Evolutionary conservation across 2,888 invertebrate genomes (phyloP).

Genomic region (Dione juno): DNA sequence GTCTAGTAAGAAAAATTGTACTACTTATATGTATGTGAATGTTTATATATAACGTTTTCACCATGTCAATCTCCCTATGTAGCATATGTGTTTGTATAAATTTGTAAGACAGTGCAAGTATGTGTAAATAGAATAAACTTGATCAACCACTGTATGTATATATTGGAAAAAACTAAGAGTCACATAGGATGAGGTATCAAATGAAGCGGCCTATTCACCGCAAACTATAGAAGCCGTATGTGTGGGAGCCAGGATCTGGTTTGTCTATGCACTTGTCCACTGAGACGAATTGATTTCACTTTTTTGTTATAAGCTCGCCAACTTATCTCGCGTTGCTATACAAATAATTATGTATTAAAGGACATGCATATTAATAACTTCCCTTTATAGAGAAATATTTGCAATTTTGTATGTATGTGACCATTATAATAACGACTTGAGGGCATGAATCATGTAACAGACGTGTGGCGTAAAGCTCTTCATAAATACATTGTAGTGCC

Average conservation of each 20-base stretch:
- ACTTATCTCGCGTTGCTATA: slow-evolving; percentile 13
- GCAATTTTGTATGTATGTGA: slow-evolving; percentile 13
- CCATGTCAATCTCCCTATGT: too few species aligned
- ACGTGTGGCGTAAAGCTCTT: slow-evolving; percentile 21
- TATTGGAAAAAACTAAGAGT: slow-evolving; percentile 44
- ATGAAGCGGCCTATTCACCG: slow-evolving; percentile 77
- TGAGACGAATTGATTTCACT: slow-evolving; percentile 54
- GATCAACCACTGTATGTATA: slow-evolving; percentile 21
- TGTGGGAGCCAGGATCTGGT: slow-evolving; percentile 74
- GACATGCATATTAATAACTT: slow-evolving; percentile 9
- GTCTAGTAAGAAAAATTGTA: not conserved
- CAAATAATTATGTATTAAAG: slow-evolving; percentile 17
- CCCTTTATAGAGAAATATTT: slow-evolving; percentile 18
- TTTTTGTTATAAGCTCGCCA: slow-evolving; percentile 53
- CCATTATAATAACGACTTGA: slow-evolving; percentile 4
- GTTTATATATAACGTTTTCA: too few species aligned
- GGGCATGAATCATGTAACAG: slow-evolving; percentile 1
- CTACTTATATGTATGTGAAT: not conserved
- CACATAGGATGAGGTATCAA: slow-evolving; percentile 62
- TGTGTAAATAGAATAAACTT: slow-evolving; percentile 14
- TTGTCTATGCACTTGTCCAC: slow-evolving; percentile 62
- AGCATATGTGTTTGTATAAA: too few species aligned
- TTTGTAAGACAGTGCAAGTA: not conserved
- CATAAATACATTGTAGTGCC: slow-evolving; percentile 28
- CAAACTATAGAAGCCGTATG: slow-evolving; percentile 73